Conservation (phyloP, 2,888 invertebrate species). For the Megaustenia siamemsis region DNA sequence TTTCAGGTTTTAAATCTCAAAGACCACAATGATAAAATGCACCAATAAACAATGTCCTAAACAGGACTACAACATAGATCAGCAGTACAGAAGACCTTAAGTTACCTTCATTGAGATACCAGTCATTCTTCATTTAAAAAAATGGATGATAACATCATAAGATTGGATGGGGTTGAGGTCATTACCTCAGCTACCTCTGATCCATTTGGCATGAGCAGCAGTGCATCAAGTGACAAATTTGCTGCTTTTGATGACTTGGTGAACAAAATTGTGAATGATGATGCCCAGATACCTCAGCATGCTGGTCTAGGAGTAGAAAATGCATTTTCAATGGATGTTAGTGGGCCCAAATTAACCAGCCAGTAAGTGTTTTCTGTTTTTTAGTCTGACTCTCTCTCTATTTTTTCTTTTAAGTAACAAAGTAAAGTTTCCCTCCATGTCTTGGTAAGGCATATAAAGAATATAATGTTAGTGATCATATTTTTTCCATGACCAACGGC, state of each 20-base stretch:
- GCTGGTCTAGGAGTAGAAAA: background rate
- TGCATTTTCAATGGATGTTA: conserved; percentile 1
- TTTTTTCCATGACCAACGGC: too few species aligned
- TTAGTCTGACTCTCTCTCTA: background rate
- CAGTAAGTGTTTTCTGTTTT: conserved; percentile 25
- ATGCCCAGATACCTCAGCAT: conserved; percentile 50
- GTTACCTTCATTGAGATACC: background rate
- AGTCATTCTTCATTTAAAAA: background rate
- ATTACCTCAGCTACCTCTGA: conserved; percentile 40
- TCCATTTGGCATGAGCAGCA: conserved; percentile 60
- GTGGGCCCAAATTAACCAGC: background rate
- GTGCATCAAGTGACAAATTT: conserved; percentile 69
- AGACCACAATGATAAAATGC: background rate
- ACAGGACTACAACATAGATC: background rate
- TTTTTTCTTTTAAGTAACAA: too few species aligned
- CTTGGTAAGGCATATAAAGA: too few species aligned
- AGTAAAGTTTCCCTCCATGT: too few species aligned
- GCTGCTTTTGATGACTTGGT: conserved; percentile 76
- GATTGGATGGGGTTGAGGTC: conserved; percentile 33
- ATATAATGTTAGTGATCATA: too few species aligned
- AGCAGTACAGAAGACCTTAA: background rate
- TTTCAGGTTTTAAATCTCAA: background rate
- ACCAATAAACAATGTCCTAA: background rate
- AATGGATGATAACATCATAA: conserved; percentile 43
- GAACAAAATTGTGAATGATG: conserved; percentile 75